Base-by-base conservation (phyloP, 2,797 vertebrate genomes). In the Pangasius macronema region DNA sequence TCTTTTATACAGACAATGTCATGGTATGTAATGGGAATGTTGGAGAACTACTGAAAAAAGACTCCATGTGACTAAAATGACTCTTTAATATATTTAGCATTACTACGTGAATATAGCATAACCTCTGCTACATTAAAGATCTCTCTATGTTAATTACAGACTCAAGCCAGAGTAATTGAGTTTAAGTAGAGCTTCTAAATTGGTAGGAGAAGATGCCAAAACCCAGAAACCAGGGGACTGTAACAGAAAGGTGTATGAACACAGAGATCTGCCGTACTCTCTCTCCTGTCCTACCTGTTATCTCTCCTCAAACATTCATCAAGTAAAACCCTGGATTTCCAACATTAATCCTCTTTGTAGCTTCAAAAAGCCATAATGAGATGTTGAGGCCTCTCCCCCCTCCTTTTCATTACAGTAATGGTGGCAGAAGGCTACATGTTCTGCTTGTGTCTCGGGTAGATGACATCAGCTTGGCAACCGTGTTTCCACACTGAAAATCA, bases 261-360 rank as follows among this genome's bases (percentile, higher is more conserved):
- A 63, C 73, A 63, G 55, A 87, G 7, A 30, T 46, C n/a, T 39
- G 22, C 14, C 18, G 11, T 36, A 2, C 36, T 63, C 27, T 57
- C 63, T 63, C 55, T 81, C 24, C 7, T 82, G 53, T 27, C 16
- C 39, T 75, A 22, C 30, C 82, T 61, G 49, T 81, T 59, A 82
- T 86, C 83, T 83, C 9, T 73, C 42, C 51, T 87, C 83, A 73
- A 55, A 76, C 63, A 85, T 91, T 90, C 86, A 90, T 92, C 88
- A 89, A 85, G 67, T 67, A 91, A 83, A 89, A 87, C 70, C 85
- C 87, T 65, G n/a, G 46, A 75, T 87, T 86, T 89, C 75, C 82
- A 89, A 79, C 63, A 36, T 86, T 90, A 90, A 91, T 91, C 88
- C 88, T 90, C 90, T 90, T 87, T 90, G 88, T 79, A 88, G 76